Percentiles rank a stretch among this genome's conserved stretches.
phyloP scores from a whole-genome alignment of 2,888 invertebrate genomes.

The Lasioglossum calceatum region DNA sequence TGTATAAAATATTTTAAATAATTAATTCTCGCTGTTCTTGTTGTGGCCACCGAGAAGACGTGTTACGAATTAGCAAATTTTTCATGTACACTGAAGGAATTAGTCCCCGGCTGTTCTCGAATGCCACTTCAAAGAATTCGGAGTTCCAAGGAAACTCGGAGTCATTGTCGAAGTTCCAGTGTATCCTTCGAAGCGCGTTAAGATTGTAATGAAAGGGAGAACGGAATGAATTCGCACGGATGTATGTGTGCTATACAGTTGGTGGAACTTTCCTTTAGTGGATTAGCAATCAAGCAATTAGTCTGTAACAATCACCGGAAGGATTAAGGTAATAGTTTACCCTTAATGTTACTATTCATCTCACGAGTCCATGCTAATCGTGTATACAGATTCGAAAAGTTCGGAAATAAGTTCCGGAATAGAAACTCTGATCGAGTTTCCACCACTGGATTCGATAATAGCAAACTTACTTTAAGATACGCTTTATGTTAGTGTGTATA shows the following conservation, averaged over 20 bases:
- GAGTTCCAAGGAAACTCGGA: slow-evolving; percentile 6
- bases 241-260: not conserved
- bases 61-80: not conserved
- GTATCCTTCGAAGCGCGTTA: slow-evolving; percentile 12
- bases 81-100: not conserved
- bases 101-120: not conserved
- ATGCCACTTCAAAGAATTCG: slow-evolving; percentile 8
- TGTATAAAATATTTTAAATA: too few relatives aligned
- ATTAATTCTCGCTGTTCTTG: not conserved
- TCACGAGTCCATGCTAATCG: not conserved
- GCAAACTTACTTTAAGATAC: not conserved
- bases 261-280: slow-evolving; percentile 3
- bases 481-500: too few relatives aligned
- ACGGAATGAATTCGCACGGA: slow-evolving; percentile 8
- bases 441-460: not conserved
- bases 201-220: slow-evolving; percentile 11
- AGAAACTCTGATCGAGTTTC: not conserved
- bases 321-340: slow-evolving; percentile 12
- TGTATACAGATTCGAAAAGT: slow-evolving; percentile 3
- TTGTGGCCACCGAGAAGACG: not conserved
- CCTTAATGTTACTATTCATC: slow-evolving; percentile 12
- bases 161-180: slow-evolving; percentile 11
- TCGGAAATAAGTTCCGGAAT: not conserved
- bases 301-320: slow-evolving; percentile 2
- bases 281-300: slow-evolving; percentile 19